A percentile compares a stretch with the other conserved stretches of the same genome.
phyloP scores from a whole-genome alignment of 2,888 invertebrate genomes.

The Ferdinandea cuprea region DNA sequence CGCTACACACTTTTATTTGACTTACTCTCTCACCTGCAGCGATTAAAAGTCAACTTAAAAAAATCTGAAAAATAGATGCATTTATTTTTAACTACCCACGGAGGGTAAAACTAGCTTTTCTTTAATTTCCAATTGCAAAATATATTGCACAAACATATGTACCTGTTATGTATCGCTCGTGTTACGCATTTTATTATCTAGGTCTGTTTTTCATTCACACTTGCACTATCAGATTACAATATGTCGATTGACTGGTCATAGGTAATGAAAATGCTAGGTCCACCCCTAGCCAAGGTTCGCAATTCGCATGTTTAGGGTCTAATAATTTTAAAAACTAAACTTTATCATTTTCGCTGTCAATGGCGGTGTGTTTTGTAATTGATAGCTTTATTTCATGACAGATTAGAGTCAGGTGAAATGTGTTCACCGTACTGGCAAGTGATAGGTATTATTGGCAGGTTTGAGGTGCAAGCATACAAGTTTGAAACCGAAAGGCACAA shows the following conservation, averaged over 20 bases:
- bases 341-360: constrained; percentile 40
- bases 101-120: constrained; percentile 31
- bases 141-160: constrained; percentile 6
- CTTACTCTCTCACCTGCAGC: constrained; percentile 38
- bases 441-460: not conserved
- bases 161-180: not conserved
- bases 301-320: not conserved
- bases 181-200: constrained; percentile 17
- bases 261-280: not conserved
- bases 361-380: constrained; percentile 5
- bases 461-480: constrained; percentile 5
- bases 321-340: not conserved
- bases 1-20: constrained; percentile 9
- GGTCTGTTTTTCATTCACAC: not conserved
- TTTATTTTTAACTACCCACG: constrained; percentile 10
- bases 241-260: no score
- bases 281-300: constrained; percentile 7
- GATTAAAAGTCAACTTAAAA: constrained; percentile 17
- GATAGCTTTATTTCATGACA: not conserved
- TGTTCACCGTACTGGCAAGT: not conserved
- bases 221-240: constrained; percentile 6
- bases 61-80: not conserved
- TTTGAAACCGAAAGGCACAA: not conserved
- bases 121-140: constrained; percentile 16
- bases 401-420: not conserved